Base-by-base conservation (phyloP, 2,113 vertebrate species). In the Sorex araneus region DNA sequence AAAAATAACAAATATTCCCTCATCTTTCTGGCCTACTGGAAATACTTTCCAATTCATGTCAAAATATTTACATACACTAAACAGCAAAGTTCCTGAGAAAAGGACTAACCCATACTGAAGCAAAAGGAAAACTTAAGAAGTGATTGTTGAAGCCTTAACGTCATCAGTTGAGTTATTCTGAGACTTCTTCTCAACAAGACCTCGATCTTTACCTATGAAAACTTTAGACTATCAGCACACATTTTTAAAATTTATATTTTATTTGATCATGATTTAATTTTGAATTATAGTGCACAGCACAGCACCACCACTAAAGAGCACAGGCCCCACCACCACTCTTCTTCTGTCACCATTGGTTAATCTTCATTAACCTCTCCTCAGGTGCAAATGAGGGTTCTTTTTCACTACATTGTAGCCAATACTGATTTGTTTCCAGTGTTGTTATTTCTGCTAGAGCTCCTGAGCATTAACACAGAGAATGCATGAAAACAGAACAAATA, bases 21-120 rank as follows among this genome's bases (percentile, higher is more conserved):
- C 63, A 40, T 66, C 74, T 91, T 67, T 85, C 18, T 36, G 63
- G 32, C 30, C 16, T 23, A 23, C 18, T 0, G 47, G 16, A 30
- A 36, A 28, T 60, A 84, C 47, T 83, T 83, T 21, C 21, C 74
- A 36, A 3, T 76, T 90, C n/a, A 84, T 80, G 30, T 84, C 60
- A 76, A 84, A 32, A 34, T 9, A 70, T 21, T 54, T 76, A 9
- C 8, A 63, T 50, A 50, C 18, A 57, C 11, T 76, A 76, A 57
- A 40, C 54, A 71, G 12, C 4, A 16, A 64, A 21, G 21, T 85
- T 30, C 25, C n/a, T 28, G 50, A 10, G 30, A 27, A 45, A 81
- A 70, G 12, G 2, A 43, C 18, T 28, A 2, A 32, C 2, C 13
- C 64, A 12, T 8, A 69, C 23, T 15, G 28, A 23, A 28, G 6